Percentiles rank a stretch among this genome's conserved stretches.
These are phyloP conservation scores for Odontomachus brunneus DNA, from an alignment of 1,140 invertebrate genomes.

Conservation along the genomic window DNA sequence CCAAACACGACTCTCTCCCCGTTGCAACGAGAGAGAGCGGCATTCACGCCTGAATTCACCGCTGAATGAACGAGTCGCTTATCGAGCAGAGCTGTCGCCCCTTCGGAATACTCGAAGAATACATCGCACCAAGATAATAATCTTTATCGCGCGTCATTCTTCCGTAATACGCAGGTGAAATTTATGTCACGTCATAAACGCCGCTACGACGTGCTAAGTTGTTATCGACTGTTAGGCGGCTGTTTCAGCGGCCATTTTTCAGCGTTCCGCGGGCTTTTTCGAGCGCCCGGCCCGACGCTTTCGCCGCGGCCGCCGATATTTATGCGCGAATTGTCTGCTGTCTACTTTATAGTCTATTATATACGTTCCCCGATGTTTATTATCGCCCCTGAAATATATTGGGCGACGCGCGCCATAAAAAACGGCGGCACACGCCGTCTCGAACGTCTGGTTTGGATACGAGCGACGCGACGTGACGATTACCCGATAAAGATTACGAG, in stretches of 20 bases:
- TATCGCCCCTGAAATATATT: constrained; percentile 53
- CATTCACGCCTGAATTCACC: constrained; percentile 39
- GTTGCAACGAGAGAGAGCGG: constrained; percentile 30
- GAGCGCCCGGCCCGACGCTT: not conserved
- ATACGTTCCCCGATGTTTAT: constrained; percentile 42
- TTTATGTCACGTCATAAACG: constrained; percentile 43
- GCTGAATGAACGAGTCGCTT: constrained; percentile 1
- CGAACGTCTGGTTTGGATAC: constrained; percentile 18
- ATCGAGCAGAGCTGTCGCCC: not conserved
- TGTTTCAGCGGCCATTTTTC: constrained; percentile 63
- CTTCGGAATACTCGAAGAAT: constrained; percentile 33
- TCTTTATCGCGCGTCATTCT: constrained; percentile 32
- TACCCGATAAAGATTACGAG: constrained; percentile 60
- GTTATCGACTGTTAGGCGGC: constrained; percentile 22
- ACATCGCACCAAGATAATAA: constrained; percentile 25
- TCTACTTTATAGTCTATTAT: constrained; percentile 12
- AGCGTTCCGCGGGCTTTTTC: not conserved
- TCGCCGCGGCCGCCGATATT: constrained; percentile 30
- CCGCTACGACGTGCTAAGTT: constrained; percentile 7
- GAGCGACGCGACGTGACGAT: constrained; percentile 18
- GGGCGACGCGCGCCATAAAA: constrained; percentile 48
- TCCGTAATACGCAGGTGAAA: constrained; percentile 33
- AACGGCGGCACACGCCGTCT: constrained; percentile 1
- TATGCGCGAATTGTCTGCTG: constrained; percentile 27
- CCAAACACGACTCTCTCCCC: constrained; percentile 28